These are phyloP conservation scores for Watsonalla binaria DNA, from an alignment of 2,888 invertebrate species.

Conservation along the genomic window DNA sequence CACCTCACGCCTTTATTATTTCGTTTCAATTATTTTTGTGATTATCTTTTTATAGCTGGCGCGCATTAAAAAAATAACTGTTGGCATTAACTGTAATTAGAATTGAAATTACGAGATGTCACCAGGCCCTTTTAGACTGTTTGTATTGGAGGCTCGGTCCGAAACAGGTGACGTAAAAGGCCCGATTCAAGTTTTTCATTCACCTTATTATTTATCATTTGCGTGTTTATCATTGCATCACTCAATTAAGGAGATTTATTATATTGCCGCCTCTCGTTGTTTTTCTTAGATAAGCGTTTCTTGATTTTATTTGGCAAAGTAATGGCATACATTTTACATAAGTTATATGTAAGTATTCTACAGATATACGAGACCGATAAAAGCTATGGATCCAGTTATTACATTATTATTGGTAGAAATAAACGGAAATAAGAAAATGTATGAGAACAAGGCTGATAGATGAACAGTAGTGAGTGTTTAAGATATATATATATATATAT, in stretches of 20 bases:
- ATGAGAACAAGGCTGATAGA: too few species aligned
- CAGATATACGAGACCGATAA: too few species aligned
- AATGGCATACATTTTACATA: too few species aligned
- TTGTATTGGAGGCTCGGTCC: not conserved
- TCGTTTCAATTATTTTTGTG: conserved; percentile 79
- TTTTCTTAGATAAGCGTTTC: too few species aligned
- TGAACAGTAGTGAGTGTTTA: too few species aligned
- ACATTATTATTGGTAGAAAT: too few species aligned
- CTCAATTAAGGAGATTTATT: not conserved
- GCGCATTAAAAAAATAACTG: conserved; percentile 76
- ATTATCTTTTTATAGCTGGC: conserved; percentile 77
- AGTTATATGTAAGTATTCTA: too few species aligned
- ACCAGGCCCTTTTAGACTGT: conserved; percentile 20
- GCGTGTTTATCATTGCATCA: not conserved
- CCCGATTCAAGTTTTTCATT: not conserved
- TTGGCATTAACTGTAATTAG: conserved; percentile 75
- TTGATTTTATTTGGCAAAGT: too few species aligned
- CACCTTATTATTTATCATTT: not conserved
- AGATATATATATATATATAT: too few species aligned
- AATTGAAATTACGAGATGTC: conserved; percentile 73
- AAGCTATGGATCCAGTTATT: too few species aligned
- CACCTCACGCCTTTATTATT: conserved; percentile 67
- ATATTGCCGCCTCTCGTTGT: not conserved
- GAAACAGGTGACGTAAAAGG: not conserved
- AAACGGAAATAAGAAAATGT: too few species aligned